Base-by-base conservation (phyloP, 2,888 invertebrate species). In the Spilarctia lutea region DNA sequence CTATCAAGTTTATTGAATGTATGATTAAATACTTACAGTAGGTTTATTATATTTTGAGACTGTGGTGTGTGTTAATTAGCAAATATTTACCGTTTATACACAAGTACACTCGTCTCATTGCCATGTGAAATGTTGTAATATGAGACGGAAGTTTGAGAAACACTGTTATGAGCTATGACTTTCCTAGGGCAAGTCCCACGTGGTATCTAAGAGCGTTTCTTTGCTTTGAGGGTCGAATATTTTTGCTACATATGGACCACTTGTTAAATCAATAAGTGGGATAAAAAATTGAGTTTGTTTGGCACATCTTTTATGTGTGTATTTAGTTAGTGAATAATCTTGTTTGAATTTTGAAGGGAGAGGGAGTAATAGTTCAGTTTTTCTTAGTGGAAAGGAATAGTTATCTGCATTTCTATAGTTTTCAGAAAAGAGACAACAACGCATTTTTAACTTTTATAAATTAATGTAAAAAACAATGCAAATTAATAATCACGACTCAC, bases 191-290 rank as follows among this genome's bases (percentile, higher is more conserved):
- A 73, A 74, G 91, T 93, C 95, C 94, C 95, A 94, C 89, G 92
- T 94, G 95, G 91, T 82, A 84, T 89, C 90, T 94, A 95, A 95
- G 94, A 93, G 93, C 88, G 90, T 94, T 90, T 94, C 95, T 95
- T 95, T 95, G 92, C 93, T 92, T 89, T 92, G 92, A 93, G 95
- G 95, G 94, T 90, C 85, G 83, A 85, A 87, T 87, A 91, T 92
- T 93, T 90, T 87, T 86, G 87, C 86, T 91, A 90, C 95, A 95
- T 92, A 93, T 95, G 95, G 91, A 90, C 80, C 88, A 87, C 92
- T 91, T 92, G 93, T 93, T 94, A 92, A 91, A 92, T 93, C 83
- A 83, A 84, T 84, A 85, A 84, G 81, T 80, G 73, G 60, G 66
- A 73, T 77, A 79, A 80, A 82, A 79, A 79, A 78, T 77, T 70